phyloP scores from a whole-genome alignment of 2,113 vertebrate genomes.

The Eclectus roratus region DNA sequence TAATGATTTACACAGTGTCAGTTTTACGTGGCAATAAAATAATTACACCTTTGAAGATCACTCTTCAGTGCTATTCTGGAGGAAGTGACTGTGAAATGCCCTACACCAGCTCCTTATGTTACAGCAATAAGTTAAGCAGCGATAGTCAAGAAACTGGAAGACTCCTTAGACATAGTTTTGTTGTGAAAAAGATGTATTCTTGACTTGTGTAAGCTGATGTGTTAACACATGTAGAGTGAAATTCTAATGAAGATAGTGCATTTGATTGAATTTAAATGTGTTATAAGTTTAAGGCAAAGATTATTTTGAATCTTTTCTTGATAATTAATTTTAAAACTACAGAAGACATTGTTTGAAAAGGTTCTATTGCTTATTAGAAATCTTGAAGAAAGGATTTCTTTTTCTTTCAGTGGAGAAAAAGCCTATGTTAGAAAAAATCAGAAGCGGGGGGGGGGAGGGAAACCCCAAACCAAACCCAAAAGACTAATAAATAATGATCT shows the following conservation, averaged over 20 bases:
- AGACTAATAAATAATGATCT: not conserved
- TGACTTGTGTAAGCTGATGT: not conserved
- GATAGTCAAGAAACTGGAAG: not conserved
- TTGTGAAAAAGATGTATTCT: not conserved
- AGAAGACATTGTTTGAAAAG: not conserved
- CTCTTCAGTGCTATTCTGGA: not conserved
- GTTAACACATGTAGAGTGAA: not conserved
- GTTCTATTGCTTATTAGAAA: not conserved
- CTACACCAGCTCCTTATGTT: not conserved
- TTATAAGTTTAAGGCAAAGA: not conserved
- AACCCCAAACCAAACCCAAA: not conserved
- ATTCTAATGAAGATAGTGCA: not conserved
- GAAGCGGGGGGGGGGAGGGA: not conserved
- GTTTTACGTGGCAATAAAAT: not conserved
- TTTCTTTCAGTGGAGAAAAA: not conserved
- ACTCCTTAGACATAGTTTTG: not conserved
- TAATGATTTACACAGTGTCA: not conserved
- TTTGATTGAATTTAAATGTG: not conserved
- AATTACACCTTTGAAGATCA: not conserved
- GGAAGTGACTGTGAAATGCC: not conserved
- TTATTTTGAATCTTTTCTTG: not conserved
- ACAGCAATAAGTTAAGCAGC: rapidly evolving
- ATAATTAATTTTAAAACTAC: not conserved
- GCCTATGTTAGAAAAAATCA: not conserved
- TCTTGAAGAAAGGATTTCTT: not conserved